phyloP scores from a whole-genome alignment of 1,140 invertebrate species.

The Megalonaias nervosa region DNA sequence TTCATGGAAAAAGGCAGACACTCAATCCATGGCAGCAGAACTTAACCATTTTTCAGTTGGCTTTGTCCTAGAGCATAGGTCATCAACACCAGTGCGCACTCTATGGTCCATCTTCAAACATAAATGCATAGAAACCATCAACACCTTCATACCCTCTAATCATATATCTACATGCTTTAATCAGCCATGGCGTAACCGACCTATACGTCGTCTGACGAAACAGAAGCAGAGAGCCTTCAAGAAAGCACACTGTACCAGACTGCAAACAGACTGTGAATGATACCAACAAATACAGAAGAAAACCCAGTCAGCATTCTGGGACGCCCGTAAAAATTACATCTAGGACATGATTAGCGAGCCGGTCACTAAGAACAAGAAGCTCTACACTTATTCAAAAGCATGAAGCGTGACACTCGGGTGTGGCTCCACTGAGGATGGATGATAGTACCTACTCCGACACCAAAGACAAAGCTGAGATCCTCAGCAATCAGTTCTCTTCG shows the following conservation, averaged over 20 bases:
- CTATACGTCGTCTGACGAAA: too few species aligned
- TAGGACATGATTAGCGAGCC: not conserved
- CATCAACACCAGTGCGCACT: not conserved
- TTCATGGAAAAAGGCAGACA: not conserved
- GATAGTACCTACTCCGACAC: not conserved
- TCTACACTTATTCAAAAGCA: not conserved
- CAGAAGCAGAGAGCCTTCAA: too few species aligned
- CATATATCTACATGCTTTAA: not conserved
- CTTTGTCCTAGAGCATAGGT: not conserved
- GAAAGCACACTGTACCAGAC: not conserved
- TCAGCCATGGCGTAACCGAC: not conserved
- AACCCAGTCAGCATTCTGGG: not conserved
- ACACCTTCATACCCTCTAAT: not conserved
- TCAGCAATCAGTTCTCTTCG: conserved; percentile 6
- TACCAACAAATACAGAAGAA: not conserved
- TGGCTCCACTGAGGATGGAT: conserved; percentile 8
- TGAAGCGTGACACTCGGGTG: not conserved
- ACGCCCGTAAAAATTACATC: not conserved
- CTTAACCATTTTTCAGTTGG: not conserved
- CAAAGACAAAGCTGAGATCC: conserved; percentile 11
- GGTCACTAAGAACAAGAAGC: conserved; percentile 2
- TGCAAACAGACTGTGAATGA: not conserved
- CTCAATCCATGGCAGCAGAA: not conserved
- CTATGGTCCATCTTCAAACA: conserved; percentile 5
- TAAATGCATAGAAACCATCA: not conserved